A percentile compares a stretch with the other conserved stretches of the same genome.
Conservation (phyloP, 2,797 vertebrate genomes). For the Phataginus tetradactyla region DNA sequence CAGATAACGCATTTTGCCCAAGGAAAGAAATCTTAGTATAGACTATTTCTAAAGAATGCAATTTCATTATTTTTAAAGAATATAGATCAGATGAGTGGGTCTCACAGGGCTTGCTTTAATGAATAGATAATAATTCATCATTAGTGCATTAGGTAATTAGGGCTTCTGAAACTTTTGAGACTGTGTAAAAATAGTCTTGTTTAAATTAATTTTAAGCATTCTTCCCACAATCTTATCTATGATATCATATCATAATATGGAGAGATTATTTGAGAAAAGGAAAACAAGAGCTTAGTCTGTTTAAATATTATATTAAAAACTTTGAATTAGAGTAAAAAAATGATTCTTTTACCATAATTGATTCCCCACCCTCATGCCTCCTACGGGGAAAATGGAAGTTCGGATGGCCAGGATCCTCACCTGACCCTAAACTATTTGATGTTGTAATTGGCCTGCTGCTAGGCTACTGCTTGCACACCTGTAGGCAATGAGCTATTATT, state of each 20-base stretch:
- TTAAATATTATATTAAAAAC: conserved; percentile 12
- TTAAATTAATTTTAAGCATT: conserved; percentile 19
- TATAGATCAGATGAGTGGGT: conserved; percentile 18
- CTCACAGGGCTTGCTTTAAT: neutral
- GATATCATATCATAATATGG: neutral
- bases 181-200: conserved; percentile 35
- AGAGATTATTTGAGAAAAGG: conserved; percentile 5
- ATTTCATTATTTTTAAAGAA: neutral
- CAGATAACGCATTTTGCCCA: conserved; percentile 40
- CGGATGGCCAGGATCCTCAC: too few species aligned
- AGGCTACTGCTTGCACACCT: too few species aligned
- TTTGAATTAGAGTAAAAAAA: conserved; percentile 24
- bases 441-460: too few species aligned
- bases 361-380: neutral
- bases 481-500: too few species aligned
- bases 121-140: neutral
- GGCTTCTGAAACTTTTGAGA: conserved; percentile 32
- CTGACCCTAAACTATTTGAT: too few species aligned
- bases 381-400: too few species aligned
- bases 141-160: conserved; percentile 1
- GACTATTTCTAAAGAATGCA: conserved; percentile 2
- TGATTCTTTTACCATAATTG: neutral
- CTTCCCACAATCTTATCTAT: neutral
- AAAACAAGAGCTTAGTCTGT: neutral
- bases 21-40: conserved; percentile 12